A percentile compares a stretch with the other conserved stretches of the same genome.
Evolutionary conservation across 2,888 invertebrate genomes (phyloP).

Genomic region (Iphiclides podalirius): DNA sequence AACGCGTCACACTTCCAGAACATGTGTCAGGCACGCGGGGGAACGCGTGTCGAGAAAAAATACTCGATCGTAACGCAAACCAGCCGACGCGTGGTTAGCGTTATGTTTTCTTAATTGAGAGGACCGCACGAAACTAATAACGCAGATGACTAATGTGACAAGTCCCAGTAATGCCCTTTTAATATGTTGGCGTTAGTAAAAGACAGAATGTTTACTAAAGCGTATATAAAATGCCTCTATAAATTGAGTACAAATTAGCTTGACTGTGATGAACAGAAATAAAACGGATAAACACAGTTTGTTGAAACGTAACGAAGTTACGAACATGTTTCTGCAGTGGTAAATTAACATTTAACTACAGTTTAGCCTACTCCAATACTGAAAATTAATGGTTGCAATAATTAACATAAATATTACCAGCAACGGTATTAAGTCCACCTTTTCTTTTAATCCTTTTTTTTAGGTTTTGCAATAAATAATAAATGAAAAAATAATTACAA

Average conservation of each 20-base stretch:
- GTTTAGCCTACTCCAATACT: too few relatives aligned
- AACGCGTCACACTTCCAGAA: conserved; percentile 46
- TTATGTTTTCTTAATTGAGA: conserved; percentile 40
- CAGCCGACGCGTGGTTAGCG: conserved; percentile 25
- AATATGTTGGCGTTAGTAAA: not conserved
- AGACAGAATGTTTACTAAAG: not conserved
- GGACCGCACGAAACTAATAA: conserved; percentile 22
- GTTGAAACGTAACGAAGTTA: too few relatives aligned
- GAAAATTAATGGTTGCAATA: too few relatives aligned
- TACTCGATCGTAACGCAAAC: conserved; percentile 22
- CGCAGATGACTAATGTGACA: conserved; percentile 24
- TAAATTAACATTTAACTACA: too few relatives aligned
- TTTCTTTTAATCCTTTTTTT: too few relatives aligned
- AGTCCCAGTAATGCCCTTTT: conserved; percentile 6
- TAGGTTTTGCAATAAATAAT: too few relatives aligned
- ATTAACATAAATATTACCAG: too few relatives aligned
- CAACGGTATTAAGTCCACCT: too few relatives aligned
- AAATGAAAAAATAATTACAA: too few relatives aligned
- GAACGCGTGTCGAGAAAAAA: conserved; percentile 41
- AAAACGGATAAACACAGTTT: not conserved
- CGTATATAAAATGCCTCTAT: not conserved
- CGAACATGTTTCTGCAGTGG: too few relatives aligned
- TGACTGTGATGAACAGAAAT: not conserved
- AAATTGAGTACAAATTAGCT: not conserved
- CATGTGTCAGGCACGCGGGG: conserved; percentile 47